Conservation (phyloP, 2,888 invertebrate species). For the Drosophila rubida region DNA sequence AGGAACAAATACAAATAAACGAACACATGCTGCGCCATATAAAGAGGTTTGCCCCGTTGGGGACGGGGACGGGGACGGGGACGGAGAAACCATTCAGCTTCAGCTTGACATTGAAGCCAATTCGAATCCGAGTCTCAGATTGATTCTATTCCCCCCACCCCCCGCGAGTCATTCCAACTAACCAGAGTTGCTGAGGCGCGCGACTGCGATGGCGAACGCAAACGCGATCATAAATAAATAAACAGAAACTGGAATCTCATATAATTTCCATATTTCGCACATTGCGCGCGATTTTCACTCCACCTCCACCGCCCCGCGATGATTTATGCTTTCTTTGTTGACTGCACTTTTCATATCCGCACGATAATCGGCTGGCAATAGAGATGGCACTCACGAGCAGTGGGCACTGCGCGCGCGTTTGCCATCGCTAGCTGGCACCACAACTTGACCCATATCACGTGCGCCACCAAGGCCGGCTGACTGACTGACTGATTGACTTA, state of each 20-base stretch:
- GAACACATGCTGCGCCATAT: constrained; percentile 35
- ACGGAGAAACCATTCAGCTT: constrained; percentile 8
- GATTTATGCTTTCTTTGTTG: constrained; percentile 28
- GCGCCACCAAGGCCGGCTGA: background rate
- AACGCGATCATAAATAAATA: constrained; percentile 37
- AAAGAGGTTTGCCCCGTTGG: constrained; percentile 1
- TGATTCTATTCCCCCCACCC: constrained; percentile 21
- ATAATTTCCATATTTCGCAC: constrained; percentile 39
- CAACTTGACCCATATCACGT: constrained; percentile 11
- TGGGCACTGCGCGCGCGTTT: no score
- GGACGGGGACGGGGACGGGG: background rate
- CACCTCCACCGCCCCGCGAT: no score
- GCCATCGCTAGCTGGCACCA: background rate
- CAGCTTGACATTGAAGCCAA: constrained; percentile 44
- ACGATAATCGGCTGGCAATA: constrained; percentile 13
- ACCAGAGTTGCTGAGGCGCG: constrained; percentile 24
- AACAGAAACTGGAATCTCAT: constrained; percentile 27
- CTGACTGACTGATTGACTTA: background rate
- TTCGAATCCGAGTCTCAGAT: constrained; percentile 26
- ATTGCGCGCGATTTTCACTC: constrained; percentile 8
- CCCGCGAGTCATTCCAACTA: constrained; percentile 4
- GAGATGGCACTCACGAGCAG: background rate
- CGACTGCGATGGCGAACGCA: background rate
- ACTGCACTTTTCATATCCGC: constrained; percentile 13
- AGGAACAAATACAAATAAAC: background rate